These are phyloP conservation scores for Sebastes hopkinsi DNA, from an alignment of 2,797 vertebrate genomes.

Conservation along the genomic window DNA sequence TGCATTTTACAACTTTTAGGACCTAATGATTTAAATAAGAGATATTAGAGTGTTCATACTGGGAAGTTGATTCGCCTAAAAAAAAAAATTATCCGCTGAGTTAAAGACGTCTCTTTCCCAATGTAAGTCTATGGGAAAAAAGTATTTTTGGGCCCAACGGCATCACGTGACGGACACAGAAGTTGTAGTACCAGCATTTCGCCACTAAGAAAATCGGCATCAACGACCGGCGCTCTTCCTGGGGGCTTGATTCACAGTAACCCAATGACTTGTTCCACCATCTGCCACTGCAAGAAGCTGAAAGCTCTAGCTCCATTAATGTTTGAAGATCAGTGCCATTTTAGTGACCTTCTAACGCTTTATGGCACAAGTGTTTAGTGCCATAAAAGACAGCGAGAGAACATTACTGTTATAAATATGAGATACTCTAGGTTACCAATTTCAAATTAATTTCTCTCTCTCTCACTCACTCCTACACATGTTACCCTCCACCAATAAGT, in stretches of 20 bases:
- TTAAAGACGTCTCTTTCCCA: no score
- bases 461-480: background rate
- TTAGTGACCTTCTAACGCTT: background rate
- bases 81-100: no score
- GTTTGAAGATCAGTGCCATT: background rate
- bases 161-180: no score
- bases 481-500: background rate
- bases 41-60: rapidly evolving
- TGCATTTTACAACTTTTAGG: no score
- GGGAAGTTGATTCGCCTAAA: no score
- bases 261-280: background rate
- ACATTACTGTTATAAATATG: background rate
- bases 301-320: background rate
- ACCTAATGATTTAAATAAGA: no score
- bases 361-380: background rate
- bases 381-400: background rate
- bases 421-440: background rate
- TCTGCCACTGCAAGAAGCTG: background rate
- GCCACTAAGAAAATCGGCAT: no score
- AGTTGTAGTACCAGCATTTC: no score
- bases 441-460: background rate
- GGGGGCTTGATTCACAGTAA: no score
- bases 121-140: no score
- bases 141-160: no score
- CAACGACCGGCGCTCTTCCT: no score